Evolutionary conservation across 2,113 vertebrate species (phyloP), one percentile per base, ranked within the genome.

Genomic region (Cacatua alba): DNA sequence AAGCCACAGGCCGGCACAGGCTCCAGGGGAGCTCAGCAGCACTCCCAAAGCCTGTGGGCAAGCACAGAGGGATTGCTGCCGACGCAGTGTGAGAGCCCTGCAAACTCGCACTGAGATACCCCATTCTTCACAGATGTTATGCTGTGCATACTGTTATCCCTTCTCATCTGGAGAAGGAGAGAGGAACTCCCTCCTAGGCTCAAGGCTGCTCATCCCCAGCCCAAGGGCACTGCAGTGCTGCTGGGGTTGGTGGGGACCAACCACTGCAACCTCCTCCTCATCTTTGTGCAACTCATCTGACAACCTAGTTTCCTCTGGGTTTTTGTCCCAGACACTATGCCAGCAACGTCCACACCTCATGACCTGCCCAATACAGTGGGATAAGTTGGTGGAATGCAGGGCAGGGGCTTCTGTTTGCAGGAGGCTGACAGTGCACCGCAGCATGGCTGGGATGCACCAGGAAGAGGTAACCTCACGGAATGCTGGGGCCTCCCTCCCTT

Each of bases 131-230:
- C 18, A 25, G 24, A 31, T 2, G 33, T 3, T 14, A 0, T 3
- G 23, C 76, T 10, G 5, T 23, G 68, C 55, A 37, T 3, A 12
- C 59, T 37, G 64, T 37, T 35, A 19, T 12, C 88, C 70, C 28
- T 64, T 12, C 60, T n/a, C 55, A 44, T 0, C 20, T 18, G 13
- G 3, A 72, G 37, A 11, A 86, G 79, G 75, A 86, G 20, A 64
- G 18, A 74, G 26, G 51, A 92, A 20, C 65, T 44, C 87, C 92
- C 68, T 65, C 13, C 35, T 41, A n/a, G 39, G 60, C 88, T 89
- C 83, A 83, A 79, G 76, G 82, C 82, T 92, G 94, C 43, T 93
- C 52, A 90, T 67, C 88, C 92, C 84, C 89, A 91, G 71, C 69
- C 85, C 63, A 79, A 89, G 80, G 77, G 63, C 25, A 7, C 77